Evolutionary conservation across 1,140 invertebrate species (phyloP).

Genomic region (Platyura marginata): DNA sequence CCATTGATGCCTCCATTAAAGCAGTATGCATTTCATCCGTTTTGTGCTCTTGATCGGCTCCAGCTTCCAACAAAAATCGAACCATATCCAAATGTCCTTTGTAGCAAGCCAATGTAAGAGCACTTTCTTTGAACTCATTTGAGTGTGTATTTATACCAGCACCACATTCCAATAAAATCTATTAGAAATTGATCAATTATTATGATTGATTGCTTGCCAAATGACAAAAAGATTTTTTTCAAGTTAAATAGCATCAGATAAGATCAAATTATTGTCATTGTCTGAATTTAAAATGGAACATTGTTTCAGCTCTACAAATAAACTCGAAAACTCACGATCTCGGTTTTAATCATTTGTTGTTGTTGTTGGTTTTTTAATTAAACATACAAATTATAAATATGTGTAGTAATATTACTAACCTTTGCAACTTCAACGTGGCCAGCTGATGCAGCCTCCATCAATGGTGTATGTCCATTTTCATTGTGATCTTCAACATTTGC

Average conservation of each 20-base stretch:
- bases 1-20: slow-evolving; percentile 99
- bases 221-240: neutral
- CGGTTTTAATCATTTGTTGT: slow-evolving; percentile 22
- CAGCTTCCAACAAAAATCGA: slow-evolving; percentile 81
- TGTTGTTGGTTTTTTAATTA: neutral
- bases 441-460: slow-evolving; percentile 97
- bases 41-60: slow-evolving; percentile 93
- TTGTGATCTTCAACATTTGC: slow-evolving; percentile 97
- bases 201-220: neutral
- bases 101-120: slow-evolving; percentile 90
- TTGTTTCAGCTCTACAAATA: neutral
- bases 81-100: slow-evolving; percentile 97
- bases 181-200: neutral
- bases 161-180: slow-evolving; percentile 75
- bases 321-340: slow-evolving; percentile 10
- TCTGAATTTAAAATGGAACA: slow-evolving; percentile 3
- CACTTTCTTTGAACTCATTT: slow-evolving; percentile 95
- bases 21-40: slow-evolving; percentile 99
- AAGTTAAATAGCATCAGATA: slow-evolving; percentile 14
- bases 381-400: no score
- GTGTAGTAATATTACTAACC: slow-evolving; percentile 20
- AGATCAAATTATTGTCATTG: slow-evolving; percentile 22
- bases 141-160: slow-evolving; percentile 97
- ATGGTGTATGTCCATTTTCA: slow-evolving; percentile 95
- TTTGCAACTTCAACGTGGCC: slow-evolving; percentile 90